Base-by-base conservation (phyloP, 2,888 invertebrate species). In the Hirtodrosophila duncani region DNA sequence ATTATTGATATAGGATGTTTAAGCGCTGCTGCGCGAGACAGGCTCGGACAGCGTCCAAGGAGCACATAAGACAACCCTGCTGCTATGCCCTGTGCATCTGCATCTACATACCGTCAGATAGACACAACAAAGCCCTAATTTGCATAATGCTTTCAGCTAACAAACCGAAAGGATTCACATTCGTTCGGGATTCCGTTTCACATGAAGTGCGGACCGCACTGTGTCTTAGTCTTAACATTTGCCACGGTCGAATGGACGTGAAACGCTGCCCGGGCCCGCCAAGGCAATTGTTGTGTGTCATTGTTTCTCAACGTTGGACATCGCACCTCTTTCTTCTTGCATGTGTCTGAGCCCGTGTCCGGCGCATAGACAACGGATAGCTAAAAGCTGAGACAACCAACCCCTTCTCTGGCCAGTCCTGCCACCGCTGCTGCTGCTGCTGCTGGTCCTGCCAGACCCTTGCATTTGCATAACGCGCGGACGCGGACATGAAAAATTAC, bases 271-370 rank as follows among this genome's bases (percentile, higher is more conserved):
- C 43, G 43, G 46, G 41, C 37, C 48, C n/a, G n/a, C n/a, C n/a
- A n/a, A n/a, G n/a, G 33, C 58, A 53, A 45, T 75, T 80, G 63
- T 67, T 67, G 69, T 69, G 58, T 64, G 70, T 79, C 70, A 81
- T 84, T 84, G 82, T 84, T 72, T 77, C 70, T 77, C 82, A 65
- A 80, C 67, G 83, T 84, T 84, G 84, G 84, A 84, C 84, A 84
- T 84, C 84, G 84, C 84, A 84, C 84, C 84, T 84, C 67, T 67
- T 68, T 61, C 69, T 69, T 69, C 63, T 7, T 29, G 21, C 36
- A 3, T 30, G 48, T 17, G 31, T 29, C 39, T 27, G 31, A 46
- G 41, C 42, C 51, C 52, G 43, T 70, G 75, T 67, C 69, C 69
- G 63, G 63, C 65, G 26, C 50, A 13, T 17, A 50, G 58, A 31